Percentiles rank a stretch among this genome's conserved stretches.
Evolutionary conservation across 2,888 invertebrate genomes (phyloP).

Genomic region (Tipula vernalis): DNA sequence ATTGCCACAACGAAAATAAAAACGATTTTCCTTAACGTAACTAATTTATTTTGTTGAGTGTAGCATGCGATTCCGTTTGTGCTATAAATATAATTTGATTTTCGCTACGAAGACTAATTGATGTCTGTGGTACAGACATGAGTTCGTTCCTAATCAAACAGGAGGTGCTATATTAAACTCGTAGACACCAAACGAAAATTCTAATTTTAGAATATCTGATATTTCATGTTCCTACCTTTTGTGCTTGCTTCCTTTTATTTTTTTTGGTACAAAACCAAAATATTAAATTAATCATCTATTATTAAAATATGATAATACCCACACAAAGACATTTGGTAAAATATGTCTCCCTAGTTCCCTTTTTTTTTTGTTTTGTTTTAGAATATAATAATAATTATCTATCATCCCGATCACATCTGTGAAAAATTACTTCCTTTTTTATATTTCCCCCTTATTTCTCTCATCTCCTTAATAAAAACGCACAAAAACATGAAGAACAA

Average conservation of each 20-base stretch:
- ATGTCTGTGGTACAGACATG: too few relatives aligned
- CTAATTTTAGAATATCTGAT: not conserved
- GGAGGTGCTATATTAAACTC: not conserved
- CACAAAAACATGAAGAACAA: not conserved
- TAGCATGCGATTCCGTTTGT: too few relatives aligned
- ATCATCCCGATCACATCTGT: not conserved
- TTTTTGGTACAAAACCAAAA: not conserved
- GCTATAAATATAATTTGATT: too few relatives aligned
- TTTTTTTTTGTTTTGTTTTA: too few relatives aligned
- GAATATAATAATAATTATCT: not conserved
- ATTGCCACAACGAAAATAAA: too few relatives aligned
- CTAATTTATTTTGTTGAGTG: too few relatives aligned
- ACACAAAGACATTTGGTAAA: not conserved
- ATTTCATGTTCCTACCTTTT: not conserved
- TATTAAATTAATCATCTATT: not conserved
- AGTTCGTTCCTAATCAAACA: too few relatives aligned
- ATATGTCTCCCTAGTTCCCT: not conserved
- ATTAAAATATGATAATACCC: not conserved
- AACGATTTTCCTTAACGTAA: too few relatives aligned
- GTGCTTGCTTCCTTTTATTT: too few relatives aligned
- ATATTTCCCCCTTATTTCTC: not conserved
- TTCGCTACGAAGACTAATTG: too few relatives aligned
- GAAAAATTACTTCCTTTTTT: not conserved
- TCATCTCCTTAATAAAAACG: not conserved
- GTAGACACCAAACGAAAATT: not conserved